phyloP scores from a whole-genome alignment of 1,140 invertebrate species.

The Portunus trituberculatus region DNA sequence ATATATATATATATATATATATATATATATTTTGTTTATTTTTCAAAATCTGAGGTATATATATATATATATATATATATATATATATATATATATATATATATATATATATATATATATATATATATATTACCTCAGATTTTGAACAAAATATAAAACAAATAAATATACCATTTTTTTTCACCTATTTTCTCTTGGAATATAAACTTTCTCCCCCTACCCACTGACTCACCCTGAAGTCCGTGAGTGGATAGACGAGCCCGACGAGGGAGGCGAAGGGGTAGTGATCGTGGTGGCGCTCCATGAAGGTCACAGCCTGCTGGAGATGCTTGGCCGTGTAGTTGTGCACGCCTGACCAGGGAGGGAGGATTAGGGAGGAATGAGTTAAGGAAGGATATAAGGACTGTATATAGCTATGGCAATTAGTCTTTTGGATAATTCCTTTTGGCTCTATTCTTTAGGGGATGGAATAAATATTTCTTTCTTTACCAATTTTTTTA shows the following conservation, averaged over 20 bases:
- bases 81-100: neutral
- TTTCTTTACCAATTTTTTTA: too few species aligned
- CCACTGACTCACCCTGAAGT: slow-evolving; percentile 51
- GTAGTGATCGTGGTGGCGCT: slow-evolving; percentile 45
- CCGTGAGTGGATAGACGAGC: slow-evolving; percentile 46
- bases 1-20: slow-evolving; percentile 28
- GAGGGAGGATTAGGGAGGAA: neutral
- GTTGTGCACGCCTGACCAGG: slow-evolving; percentile 67
- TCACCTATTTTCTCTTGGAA: neutral
- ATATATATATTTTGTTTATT: neutral
- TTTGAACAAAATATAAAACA: neutral
- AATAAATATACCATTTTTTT: neutral
- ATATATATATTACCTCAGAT: neutral
- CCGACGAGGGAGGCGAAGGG: slow-evolving; percentile 56
- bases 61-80: neutral
- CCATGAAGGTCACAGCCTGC: slow-evolving; percentile 53
- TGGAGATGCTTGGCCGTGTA: slow-evolving; percentile 60
- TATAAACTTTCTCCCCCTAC: neutral
- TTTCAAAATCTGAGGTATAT: neutral
- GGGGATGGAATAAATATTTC: neutral
- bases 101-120: neutral
- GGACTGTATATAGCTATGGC: neutral
- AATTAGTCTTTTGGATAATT: neutral
- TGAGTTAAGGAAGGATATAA: too few species aligned
- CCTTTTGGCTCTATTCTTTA: neutral